Percentiles rank a stretch among this genome's conserved stretches.
phyloP scores from a whole-genome alignment of 1,140 invertebrate genomes.

The Dryas iulia region DNA sequence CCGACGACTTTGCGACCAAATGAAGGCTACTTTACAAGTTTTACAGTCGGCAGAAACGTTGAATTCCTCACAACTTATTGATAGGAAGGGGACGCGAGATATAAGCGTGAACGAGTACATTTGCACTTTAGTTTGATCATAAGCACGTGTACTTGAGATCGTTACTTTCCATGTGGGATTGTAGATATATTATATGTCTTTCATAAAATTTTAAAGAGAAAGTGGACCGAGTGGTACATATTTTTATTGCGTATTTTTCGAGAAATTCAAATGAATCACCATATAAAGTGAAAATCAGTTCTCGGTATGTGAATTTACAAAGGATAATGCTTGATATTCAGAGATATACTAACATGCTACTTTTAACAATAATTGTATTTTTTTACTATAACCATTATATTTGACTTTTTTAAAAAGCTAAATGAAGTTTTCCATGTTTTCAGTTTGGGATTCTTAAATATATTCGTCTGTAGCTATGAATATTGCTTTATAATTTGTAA shows the following conservation, averaged over 20 bases:
- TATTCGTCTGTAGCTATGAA: not conserved
- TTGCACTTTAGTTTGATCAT: conserved; percentile 14
- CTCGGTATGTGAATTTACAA: not conserved
- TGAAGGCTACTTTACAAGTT: conserved; percentile 37
- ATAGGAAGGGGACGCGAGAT: conserved; percentile 28
- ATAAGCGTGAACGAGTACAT: conserved; percentile 14
- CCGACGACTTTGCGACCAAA: conserved; percentile 36
- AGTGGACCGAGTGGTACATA: not conserved
- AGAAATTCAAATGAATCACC: conserved; percentile 2
- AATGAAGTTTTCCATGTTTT: not conserved
- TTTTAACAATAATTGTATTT: no score
- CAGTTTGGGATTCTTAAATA: not conserved
- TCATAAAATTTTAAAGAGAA: not conserved
- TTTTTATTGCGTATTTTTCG: not conserved
- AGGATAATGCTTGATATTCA: not conserved
- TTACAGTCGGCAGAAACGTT: conserved; percentile 30
- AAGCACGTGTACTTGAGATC: conserved; percentile 5
- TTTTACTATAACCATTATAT: no score
- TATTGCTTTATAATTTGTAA: not conserved
- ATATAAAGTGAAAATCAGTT: not conserved
- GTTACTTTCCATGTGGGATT: not conserved
- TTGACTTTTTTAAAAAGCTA: not conserved
- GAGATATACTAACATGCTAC: not conserved
- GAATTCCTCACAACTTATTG: conserved; percentile 26
- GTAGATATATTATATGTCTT: not conserved